Evolutionary conservation across 2,888 invertebrate species (phyloP), one percentile per base, ranked within the genome.

Genomic region (Pterostichus niger): DNA sequence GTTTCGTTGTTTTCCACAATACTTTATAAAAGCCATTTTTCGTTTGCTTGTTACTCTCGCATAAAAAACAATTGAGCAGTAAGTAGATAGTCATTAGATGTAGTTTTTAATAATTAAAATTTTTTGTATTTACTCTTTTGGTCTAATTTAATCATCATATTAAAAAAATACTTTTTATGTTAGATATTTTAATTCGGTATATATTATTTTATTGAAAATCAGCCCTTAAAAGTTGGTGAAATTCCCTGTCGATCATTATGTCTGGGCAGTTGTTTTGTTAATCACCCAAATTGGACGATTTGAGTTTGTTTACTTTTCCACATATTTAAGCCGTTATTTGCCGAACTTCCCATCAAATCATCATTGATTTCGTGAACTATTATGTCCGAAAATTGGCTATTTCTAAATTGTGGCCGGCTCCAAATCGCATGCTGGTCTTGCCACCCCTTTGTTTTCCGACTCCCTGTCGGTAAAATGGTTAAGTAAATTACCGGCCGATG

Each of bases 341-440:
- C 73, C 49, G 49, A 71, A 71, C 40, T 59, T 54, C 56, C 56
- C 59, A 61, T 77, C 56, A 56, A 33, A 33, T 15, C 80, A 77
- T 78, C 46, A 80, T 68, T 71, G 54, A 68, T 52, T 56, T 44
- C 24, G 81, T 81, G 54, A 31, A 73, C 81, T 81, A 81, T 81
- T 81, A 81, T 54, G 68, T 81, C 68, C 46, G 71, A 56, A 81
- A 81, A 81, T 81, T 81, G 81, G 40, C 81, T 73, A 81, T 78
- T 78, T 61, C 59, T 44, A 78, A 78, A 78, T 78, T 61, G 78
- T 24, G 56, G 56, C 56, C 17, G 56, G 17, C 49, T 64, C 64
- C 76, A 54, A 52, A 78, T 78, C 78, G 78, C 78, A 81, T 81
- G 56, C 17, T 79, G 10, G n/a, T 71, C 44, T 6, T 24, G 73